Evolutionary conservation across 30 jellyfish, hydroid and myxozoan species (phyloP), one percentile per base, ranked within the genome.

Genomic region (Turritopsis rubra): DNA sequence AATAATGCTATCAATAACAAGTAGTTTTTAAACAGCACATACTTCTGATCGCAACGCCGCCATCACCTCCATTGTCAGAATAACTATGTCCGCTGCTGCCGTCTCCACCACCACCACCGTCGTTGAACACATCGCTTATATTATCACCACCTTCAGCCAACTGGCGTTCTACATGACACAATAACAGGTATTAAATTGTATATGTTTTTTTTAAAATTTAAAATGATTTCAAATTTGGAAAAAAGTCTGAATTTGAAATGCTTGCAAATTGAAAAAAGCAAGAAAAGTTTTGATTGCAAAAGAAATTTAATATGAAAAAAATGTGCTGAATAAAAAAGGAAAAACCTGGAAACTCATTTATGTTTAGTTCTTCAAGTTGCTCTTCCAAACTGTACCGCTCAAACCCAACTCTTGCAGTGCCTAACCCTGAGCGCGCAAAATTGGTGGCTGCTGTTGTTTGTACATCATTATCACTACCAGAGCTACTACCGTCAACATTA

Each of bases 61-160:
- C 96, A 68, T 88, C 93, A 4, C 95, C 97, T 65, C 86, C 97
- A 21, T 75, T 60, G 72, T 89, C 97, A 81, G 91, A 84, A 81
- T 89, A 91, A 89, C 97, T 89, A 71, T 84, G 95, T 66, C 97
- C 97, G 81, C 97, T 90, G 85, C 97, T 90, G 0, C 97, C 97
- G 74, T 90, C 97, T 5, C 97, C 97, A 20, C 95, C 95, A 23
- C 97, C 97, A 8, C 95, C 97, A 29, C 96, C 97, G 66, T 85
- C 97, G 1, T 91, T 91, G 41, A 87, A 88, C 52, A 66, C 84
- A 20, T 81, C 95, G 16, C 84, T 82, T 75, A 79, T 75, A 9
- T 74, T 87, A 22, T 90, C 97, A 77, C 88, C 92, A 0, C 97
- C 97, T 68, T 90, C 97, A 1, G 97, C 97, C 29, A 81, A 75